Evolutionary conservation across 2,888 invertebrate species (phyloP).

Genomic region (Palloptera scutellata): DNA sequence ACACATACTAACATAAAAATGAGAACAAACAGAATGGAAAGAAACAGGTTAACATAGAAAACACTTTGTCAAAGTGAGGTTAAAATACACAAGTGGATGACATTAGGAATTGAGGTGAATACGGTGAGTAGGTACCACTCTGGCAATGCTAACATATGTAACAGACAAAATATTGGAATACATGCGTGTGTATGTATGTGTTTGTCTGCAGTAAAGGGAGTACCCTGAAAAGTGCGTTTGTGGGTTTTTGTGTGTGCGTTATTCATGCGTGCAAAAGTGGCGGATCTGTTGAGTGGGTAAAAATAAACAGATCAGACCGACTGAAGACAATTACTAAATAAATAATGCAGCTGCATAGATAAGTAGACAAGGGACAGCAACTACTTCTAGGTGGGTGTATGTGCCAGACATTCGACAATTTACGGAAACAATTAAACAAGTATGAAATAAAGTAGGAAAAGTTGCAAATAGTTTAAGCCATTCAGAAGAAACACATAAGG

Average conservation of each 20-base stretch:
- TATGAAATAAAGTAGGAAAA: too few species aligned
- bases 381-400: slow-evolving; percentile 6
- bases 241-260: background rate
- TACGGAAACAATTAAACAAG: slow-evolving; percentile 28
- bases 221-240: background rate
- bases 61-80: slow-evolving; percentile 5
- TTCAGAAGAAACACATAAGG: too few species aligned
- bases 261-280: background rate
- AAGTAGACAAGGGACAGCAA: background rate
- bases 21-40: background rate
- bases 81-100: background rate
- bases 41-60: background rate
- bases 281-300: background rate
- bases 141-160: too few species aligned
- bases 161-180: too few species aligned
- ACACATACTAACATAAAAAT: too few species aligned
- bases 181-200: too few species aligned
- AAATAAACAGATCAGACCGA: background rate
- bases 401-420: slow-evolving; percentile 27
- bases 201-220: too few species aligned
- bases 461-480: too few species aligned
- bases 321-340: too few species aligned
- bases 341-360: too few species aligned
- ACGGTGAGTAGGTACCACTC: background rate
- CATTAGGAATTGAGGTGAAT: background rate